These are phyloP conservation scores for Siniperca chuatsi DNA, from an alignment of 2,113 vertebrate species.

Conservation along the genomic window DNA sequence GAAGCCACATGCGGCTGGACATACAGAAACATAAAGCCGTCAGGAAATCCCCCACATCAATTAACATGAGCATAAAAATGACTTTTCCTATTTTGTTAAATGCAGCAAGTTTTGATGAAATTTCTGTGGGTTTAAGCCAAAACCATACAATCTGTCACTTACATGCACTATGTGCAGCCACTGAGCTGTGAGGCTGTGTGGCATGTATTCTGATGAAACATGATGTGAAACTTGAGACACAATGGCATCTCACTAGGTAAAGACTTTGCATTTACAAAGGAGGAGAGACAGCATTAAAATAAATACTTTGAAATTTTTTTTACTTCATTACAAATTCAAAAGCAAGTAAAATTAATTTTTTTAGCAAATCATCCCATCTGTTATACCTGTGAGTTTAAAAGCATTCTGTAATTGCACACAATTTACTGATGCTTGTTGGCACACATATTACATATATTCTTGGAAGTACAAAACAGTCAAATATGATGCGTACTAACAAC, in stretches of 20 bases:
- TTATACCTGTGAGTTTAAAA: conserved; percentile 61
- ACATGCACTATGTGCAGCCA: conserved; percentile 49
- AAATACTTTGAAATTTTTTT: conserved; percentile 49
- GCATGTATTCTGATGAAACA: conserved; percentile 32
- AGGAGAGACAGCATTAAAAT: conserved; percentile 68
- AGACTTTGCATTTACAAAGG: conserved; percentile 47
- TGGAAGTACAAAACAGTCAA: not conserved
- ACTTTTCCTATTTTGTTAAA: not conserved
- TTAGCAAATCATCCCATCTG: conserved; percentile 46
- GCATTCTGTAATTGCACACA: conserved; percentile 48
- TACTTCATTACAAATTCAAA: conserved; percentile 57
- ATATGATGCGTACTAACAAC: not conserved
- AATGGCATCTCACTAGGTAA: conserved; percentile 36
- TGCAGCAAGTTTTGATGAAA: not conserved
- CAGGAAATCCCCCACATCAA: not conserved
- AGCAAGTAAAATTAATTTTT: conserved; percentile 53
- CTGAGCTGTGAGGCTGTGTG: conserved; percentile 25
- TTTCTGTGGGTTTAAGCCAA: not conserved
- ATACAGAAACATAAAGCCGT: conserved; percentile 11
- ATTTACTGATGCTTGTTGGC: too few species aligned
- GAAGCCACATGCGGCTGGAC: conserved; percentile 22
- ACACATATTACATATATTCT: too few species aligned
- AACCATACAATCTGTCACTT: not conserved
- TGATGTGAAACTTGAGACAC: conserved; percentile 14
- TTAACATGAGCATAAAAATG: not conserved